Percentiles rank a stretch among this genome's conserved stretches.
Evolutionary conservation across 2,888 invertebrate species (phyloP).

Genomic region (Eupsilia transversa): DNA sequence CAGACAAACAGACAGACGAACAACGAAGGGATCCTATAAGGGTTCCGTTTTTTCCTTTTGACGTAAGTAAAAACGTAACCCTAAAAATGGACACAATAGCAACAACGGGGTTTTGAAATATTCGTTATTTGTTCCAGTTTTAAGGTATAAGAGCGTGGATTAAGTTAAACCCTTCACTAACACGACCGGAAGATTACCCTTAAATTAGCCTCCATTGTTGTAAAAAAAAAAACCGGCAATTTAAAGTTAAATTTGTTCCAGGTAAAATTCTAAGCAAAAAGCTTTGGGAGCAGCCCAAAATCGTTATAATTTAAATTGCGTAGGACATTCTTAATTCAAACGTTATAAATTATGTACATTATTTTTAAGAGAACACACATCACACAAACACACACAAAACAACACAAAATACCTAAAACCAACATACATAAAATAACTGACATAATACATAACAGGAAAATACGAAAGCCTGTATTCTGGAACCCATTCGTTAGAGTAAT

Average conservation of each 20-base stretch:
- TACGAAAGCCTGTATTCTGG: background rate
- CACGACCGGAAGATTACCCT: slow-evolving; percentile 44
- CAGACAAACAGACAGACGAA: too few species aligned
- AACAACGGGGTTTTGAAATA: slow-evolving; percentile 7
- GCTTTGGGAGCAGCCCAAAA: slow-evolving; percentile 11
- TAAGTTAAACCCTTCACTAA: slow-evolving; percentile 47
- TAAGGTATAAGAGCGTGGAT: slow-evolving; percentile 32
- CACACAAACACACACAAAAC: too few species aligned
- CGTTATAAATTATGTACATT: background rate
- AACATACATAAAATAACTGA: slow-evolving; percentile 10
- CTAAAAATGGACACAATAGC: background rate
- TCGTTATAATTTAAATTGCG: slow-evolving; percentile 23
- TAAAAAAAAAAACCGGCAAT: slow-evolving; percentile 26
- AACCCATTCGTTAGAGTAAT: slow-evolving; percentile 42
- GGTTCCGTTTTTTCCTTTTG: too few species aligned
- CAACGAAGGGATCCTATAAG: too few species aligned
- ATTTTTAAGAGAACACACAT: too few species aligned
- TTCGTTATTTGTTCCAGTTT: slow-evolving; percentile 25
- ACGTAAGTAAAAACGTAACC: too few species aligned
- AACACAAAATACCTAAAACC: too few species aligned
- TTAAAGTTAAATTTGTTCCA: slow-evolving; percentile 25
- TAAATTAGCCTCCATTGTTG: slow-evolving; percentile 48
- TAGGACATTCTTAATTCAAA: background rate
- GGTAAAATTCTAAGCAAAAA: slow-evolving; percentile 12
- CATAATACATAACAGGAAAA: slow-evolving; percentile 9